Evolutionary conservation across 2,113 vertebrate species (phyloP).

Genomic region (Egretta garzetta): DNA sequence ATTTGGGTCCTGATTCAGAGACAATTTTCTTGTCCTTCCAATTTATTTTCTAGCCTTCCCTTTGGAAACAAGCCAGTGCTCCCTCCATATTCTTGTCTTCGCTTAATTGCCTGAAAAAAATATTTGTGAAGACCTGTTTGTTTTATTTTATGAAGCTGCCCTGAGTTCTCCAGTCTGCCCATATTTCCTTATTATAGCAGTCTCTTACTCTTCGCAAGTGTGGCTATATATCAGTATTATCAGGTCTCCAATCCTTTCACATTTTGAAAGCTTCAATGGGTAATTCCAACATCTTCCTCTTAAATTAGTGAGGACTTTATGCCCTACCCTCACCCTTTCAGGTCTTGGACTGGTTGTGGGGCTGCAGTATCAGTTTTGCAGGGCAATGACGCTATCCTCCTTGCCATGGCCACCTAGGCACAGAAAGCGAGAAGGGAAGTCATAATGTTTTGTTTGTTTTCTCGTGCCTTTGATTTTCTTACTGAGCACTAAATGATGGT

Average conservation of each 20-base stretch:
- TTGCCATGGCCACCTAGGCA: accelerated
- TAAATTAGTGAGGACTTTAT: neutral
- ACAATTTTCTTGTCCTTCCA: neutral
- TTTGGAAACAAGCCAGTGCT: neutral
- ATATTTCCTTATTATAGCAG: constrained; percentile 5
- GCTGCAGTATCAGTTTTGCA: neutral
- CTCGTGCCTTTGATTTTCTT: neutral
- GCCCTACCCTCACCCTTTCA: neutral
- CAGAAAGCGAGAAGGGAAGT: neutral
- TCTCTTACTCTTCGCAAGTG: neutral
- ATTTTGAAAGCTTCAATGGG: neutral
- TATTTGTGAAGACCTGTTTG: neutral
- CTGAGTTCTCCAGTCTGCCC: neutral
- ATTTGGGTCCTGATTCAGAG: neutral
- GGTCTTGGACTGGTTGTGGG: neutral
- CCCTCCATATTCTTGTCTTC: neutral
- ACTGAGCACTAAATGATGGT: neutral
- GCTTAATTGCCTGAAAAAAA: constrained; percentile 10
- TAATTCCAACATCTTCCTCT: neutral
- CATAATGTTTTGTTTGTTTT: neutral
- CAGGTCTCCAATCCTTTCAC: neutral
- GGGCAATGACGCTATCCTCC: neutral
- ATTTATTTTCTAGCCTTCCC: neutral
- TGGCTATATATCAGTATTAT: neutral
- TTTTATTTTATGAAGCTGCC: constrained; percentile 2